Base-by-base conservation (phyloP, 2,113 vertebrate genomes). In the Dendrocopos noguchii region DNA sequence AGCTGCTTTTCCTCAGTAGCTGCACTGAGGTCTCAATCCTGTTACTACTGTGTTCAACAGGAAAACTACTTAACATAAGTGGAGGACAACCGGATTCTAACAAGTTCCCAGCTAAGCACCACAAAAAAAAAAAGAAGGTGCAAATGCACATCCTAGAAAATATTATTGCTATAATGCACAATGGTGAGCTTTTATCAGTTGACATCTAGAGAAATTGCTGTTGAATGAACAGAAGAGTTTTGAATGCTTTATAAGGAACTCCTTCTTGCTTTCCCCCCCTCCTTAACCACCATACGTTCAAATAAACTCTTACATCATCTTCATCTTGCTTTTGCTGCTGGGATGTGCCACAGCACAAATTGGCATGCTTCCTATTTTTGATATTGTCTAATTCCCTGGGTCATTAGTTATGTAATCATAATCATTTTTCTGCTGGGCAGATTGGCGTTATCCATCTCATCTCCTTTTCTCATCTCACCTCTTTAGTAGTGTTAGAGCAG, bases 381-480 rank as follows among this genome's bases (percentile, higher is more conserved):
- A 96, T 96, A 97, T 97, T 68, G 83, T 91, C 95, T 96, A 96
- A 96, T 95, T 96, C 97, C 96, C 97, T 96, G 96, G 97, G 94
- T 97, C 97, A 97, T 97, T 98, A 97, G 95, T 97, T 97, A 88
- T 87, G 78, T 96, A 97, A 97, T 95, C 95, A 91, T 97, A 93
- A 97, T 97, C 81, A 97, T 97, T 97, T 96, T 96, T 97, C 95
- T 94, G 92, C 96, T 94, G 93, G 95, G 95, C 95, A 96, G 95
- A 97, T 73, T 93, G 95, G 93, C 85, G 83, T 80, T 94, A 80
- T 97, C 96, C 72, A 74, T 91, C 91, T 91, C 95, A 55, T 95
- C 93, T 71, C 81, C 86, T 94, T 93, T 66, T 92, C 90, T 88
- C 91, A 88, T 94, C 86, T 94, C 93, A 92, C 93, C 93, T 96